A percentile compares a stretch with the other conserved stretches of the same genome.
Conservation (phyloP, 2,113 vertebrate genomes). For the Benitochromis conjunctus region DNA sequence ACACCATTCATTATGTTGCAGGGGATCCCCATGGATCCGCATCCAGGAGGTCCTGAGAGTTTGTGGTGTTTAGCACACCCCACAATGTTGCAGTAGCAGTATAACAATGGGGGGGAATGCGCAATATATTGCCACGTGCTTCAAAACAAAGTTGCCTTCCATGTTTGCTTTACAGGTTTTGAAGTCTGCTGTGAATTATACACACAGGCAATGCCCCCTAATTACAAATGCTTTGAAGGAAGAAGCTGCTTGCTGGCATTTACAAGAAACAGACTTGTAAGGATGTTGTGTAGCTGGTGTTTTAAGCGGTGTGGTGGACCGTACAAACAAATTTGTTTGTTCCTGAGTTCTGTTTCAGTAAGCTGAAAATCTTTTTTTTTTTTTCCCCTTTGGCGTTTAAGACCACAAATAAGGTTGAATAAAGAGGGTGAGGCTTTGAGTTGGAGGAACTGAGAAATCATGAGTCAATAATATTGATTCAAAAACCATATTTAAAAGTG, state of each 20-base stretch:
- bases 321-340: background rate
- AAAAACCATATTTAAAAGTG: background rate
- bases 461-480: background rate
- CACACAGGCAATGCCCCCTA: background rate
- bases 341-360: background rate
- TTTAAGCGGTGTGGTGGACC: background rate
- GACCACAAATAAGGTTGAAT: background rate
- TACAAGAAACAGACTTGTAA: constrained; percentile 18
- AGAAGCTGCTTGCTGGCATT: constrained; percentile 35
- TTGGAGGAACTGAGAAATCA: background rate
- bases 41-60: background rate
- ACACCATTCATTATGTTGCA: background rate
- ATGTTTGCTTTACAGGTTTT: constrained; percentile 36
- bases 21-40: background rate
- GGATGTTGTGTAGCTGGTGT: background rate
- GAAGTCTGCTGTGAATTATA: constrained; percentile 37
- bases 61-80: background rate
- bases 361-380: background rate
- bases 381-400: background rate
- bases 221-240: constrained; percentile 25
- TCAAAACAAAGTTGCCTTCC: constrained; percentile 8
- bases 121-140: constrained; percentile 12
- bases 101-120: background rate
- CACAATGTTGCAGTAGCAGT: background rate
- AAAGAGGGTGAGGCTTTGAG: background rate